phyloP scores from a whole-genome alignment of 2,113 vertebrate genomes.

The Pelecanus crispus region DNA sequence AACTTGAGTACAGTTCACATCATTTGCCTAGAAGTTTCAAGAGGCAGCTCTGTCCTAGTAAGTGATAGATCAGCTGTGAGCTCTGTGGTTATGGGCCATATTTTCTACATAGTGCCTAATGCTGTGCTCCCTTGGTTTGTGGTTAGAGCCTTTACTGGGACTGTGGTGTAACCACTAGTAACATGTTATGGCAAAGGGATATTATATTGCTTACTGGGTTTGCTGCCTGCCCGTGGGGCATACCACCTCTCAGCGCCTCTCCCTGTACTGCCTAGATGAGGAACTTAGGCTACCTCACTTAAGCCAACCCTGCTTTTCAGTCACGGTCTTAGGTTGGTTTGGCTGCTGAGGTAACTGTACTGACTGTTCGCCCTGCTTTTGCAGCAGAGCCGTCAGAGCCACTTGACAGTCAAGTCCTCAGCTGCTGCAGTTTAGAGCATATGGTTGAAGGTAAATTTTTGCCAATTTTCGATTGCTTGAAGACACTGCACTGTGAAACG shows the following conservation, averaged over 20 bases:
- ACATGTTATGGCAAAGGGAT: neutral
- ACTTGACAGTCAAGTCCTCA: neutral
- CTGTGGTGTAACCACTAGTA: neutral
- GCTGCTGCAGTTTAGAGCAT: neutral
- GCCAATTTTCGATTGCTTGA: neutral
- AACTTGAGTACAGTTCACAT: neutral
- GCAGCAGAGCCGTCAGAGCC: neutral
- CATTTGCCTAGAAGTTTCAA: neutral
- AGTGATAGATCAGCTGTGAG: neutral
- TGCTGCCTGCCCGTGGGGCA: neutral
- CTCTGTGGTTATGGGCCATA: neutral
- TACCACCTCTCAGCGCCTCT: neutral
- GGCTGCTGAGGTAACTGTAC: neutral
- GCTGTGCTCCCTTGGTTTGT: neutral
- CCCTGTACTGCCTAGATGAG: neutral
- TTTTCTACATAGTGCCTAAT: neutral
- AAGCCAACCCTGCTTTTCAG: neutral
- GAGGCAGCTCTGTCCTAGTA: neutral
- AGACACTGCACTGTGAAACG: neutral
- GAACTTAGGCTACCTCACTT: neutral
- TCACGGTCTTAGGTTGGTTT: neutral
- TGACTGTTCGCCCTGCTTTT: neutral
- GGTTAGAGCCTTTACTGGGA: neutral
- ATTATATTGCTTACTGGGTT: neutral
- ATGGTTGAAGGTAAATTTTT: neutral